Evolutionary conservation across 2,888 invertebrate genomes (phyloP).

Genomic region (Tethea ocularis): DNA sequence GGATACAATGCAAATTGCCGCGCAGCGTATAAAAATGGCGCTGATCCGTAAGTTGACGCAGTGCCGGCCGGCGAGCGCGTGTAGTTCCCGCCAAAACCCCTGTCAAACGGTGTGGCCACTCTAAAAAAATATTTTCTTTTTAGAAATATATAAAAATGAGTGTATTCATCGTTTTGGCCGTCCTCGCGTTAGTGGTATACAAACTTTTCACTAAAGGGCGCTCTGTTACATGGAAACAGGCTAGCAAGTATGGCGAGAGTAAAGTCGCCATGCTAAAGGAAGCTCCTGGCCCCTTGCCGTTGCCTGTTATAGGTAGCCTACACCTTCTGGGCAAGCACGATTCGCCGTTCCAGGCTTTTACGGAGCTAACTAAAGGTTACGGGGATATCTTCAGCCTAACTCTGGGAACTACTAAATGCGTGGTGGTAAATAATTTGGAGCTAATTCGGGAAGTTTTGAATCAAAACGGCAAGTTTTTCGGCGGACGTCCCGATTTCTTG

Average conservation of each 20-base stretch:
- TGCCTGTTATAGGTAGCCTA: conserved; percentile 88
- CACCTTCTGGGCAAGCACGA: conserved; percentile 86
- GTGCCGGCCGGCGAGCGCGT: conserved; percentile 47
- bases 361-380: conserved; percentile 86
- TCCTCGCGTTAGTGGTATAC: conserved; percentile 55
- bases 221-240: conserved; percentile 45
- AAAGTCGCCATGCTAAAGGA: conserved; percentile 50
- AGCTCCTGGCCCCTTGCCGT: conserved; percentile 86
- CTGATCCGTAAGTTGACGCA: conserved; percentile 24
- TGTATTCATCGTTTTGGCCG: conserved; percentile 59
- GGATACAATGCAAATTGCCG: conserved; percentile 44
- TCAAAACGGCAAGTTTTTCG: conserved; percentile 91
- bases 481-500: conserved; percentile 91
- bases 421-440: conserved; percentile 89
- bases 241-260: conserved; percentile 49
- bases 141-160: conserved; percentile 70
- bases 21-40: conserved; percentile 45
- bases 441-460: conserved; percentile 90
- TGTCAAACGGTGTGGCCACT: conserved; percentile 64
- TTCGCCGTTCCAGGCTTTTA: conserved; percentile 89
- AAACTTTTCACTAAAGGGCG: conserved; percentile 53
- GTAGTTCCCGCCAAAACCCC: conserved; percentile 63
- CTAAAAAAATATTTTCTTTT: conserved; percentile 61
- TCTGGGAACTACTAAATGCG: conserved; percentile 87
- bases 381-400: conserved; percentile 89